phyloP scores from a whole-genome alignment of 2,888 invertebrate species.

The Eubasilissa splendida region DNA sequence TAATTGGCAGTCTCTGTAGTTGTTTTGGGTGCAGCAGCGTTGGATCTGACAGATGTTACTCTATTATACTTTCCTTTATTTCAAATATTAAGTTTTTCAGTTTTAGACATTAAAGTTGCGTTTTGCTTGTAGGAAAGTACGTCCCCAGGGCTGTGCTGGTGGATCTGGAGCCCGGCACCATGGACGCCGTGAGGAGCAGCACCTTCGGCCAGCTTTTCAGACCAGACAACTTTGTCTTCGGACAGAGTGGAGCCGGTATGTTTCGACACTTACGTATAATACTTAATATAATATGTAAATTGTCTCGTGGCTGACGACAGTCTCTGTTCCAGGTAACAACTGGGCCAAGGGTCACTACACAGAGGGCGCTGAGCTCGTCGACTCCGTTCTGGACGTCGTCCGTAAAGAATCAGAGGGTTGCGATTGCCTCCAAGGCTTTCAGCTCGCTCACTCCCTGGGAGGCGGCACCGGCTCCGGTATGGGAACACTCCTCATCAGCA shows the following conservation, averaged over 20 bases:
- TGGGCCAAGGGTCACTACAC: constrained; percentile 82
- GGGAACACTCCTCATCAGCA: constrained; percentile 90
- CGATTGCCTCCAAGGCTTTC: constrained; percentile 86
- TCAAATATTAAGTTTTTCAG: too few relatives aligned
- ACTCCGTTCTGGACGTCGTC: constrained; percentile 80
- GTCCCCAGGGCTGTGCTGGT: constrained; percentile 90
- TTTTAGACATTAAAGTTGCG: too few relatives aligned
- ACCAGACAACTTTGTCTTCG: constrained; percentile 90
- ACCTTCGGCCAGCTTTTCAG: constrained; percentile 87
- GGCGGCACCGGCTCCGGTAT: constrained; percentile 93
- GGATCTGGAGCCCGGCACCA: constrained; percentile 91
- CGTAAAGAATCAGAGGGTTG: constrained; percentile 82
- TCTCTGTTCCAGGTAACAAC: constrained; percentile 60
- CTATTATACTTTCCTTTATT: too few relatives aligned
- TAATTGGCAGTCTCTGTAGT: too few relatives aligned
- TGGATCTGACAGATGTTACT: too few relatives aligned
- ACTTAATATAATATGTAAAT: background rate
- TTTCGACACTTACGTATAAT: constrained; percentile 12
- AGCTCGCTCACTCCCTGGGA: constrained; percentile 86
- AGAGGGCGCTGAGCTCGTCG: constrained; percentile 82
- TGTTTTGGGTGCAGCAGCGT: too few relatives aligned
- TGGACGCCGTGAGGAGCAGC: constrained; percentile 88
- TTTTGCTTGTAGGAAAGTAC: constrained; percentile 74
- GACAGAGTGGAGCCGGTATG: constrained; percentile 84
- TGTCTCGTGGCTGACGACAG: background rate